Evolutionary conservation across 2,113 vertebrate genomes (phyloP).

Genomic region (Abramis brama): DNA sequence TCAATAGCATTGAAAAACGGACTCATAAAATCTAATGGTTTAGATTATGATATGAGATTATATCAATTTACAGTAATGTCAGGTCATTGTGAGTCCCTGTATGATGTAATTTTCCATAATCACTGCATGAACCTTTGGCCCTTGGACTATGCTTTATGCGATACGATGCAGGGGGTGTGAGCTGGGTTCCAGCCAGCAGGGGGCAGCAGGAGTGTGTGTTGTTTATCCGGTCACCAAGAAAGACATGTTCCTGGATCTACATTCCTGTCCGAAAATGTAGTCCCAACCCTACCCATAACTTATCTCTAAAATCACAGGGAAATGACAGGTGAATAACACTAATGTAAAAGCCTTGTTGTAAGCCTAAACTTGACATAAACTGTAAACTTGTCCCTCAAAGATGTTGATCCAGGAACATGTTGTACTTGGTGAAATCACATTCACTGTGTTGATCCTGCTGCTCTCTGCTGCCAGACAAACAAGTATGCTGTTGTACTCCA

Average conservation of each 20-base stretch:
- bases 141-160: not conserved
- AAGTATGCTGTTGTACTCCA: not conserved
- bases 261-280: too few species aligned
- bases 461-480: not conserved
- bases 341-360: too few species aligned
- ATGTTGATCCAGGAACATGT: too few species aligned
- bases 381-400: too few species aligned
- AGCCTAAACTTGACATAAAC: too few species aligned
- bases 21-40: not conserved
- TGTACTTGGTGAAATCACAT: too few species aligned
- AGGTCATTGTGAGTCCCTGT: not conserved
- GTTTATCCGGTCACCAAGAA: not conserved
- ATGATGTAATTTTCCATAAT: not conserved
- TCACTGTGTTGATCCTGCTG: not conserved
- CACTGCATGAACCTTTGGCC: not conserved
- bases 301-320: too few species aligned
- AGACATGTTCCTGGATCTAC: too few species aligned
- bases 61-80: not conserved
- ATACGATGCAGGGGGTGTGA: not conserved
- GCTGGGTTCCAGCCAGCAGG: conserved; percentile 30
- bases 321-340: too few species aligned
- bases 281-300: too few species aligned
- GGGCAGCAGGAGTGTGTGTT: conserved; percentile 29
- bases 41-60: not conserved
- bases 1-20: not conserved